Evolutionary conservation across 2,113 vertebrate genomes (phyloP), one percentile per base, ranked within the genome.

Genomic region (Pedionomus torquatus): DNA sequence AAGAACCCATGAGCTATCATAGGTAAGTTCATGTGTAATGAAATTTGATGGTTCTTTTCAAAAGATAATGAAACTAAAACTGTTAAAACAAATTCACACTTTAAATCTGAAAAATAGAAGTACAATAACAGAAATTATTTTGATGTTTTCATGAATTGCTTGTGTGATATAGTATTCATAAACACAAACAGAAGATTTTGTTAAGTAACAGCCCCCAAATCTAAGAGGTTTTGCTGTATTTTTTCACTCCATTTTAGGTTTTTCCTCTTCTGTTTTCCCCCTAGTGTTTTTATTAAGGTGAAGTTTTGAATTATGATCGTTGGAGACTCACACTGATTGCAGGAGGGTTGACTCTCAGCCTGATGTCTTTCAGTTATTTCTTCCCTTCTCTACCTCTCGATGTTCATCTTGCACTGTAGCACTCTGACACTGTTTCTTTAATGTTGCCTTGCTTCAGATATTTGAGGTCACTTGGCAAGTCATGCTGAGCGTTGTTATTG

Each of bases 401-500:
- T 63, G 49, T 49, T 93, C 30, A 33, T 69, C 68, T 72, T 77
- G n/a, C 33, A 74, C 26, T 57, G 30, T 11, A 89, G 15, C 23
- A 64, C 0, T 5, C 17, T 64, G n/a, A 61, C n/a, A 26, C 10
- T 7, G 18, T n/a, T 77, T 74, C 37, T 87, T 87, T 68, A 52
- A 43, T 46, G 26, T 66, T 23, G 41, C 91, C 35, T 58, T 35
- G 3, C 39, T 91, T 68, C 69, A 84, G 21, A 39, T 77, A 48
- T 46, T 70, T 94, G 39, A 85, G 44, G 48, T 82, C 43, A 64
- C 35, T 88, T 81, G 58, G 15, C 19, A 92, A 81, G 88, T 71
- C 23, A 3, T 80, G 24, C 5, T 15, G 17, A 61, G 11, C 4
- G 1, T 48, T 49, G 13, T 16, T 16, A 28, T 46, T 81, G 8